Evolutionary conservation across 2,888 invertebrate genomes (phyloP).

Genomic region (Oscheius myriophilus): DNA sequence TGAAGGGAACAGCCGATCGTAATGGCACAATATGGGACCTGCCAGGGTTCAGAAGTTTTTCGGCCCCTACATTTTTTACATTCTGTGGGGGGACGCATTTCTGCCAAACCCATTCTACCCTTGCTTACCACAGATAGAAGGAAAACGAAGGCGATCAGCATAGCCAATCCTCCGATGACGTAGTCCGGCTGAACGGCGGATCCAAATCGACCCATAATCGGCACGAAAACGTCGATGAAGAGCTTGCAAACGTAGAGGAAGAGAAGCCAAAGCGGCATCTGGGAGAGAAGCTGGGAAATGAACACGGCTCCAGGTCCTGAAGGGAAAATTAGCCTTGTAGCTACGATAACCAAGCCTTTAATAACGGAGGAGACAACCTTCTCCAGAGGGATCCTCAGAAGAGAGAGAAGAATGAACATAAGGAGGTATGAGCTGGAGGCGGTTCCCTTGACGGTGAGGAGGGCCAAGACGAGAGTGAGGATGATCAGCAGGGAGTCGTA

Average conservation of each 20-base stretch:
- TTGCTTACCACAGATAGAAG: slow-evolving; percentile 71
- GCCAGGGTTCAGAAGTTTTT: too few species aligned
- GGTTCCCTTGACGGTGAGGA: slow-evolving; percentile 34
- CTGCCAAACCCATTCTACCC: too few species aligned
- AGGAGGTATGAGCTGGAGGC: background rate
- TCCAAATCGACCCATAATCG: slow-evolving; percentile 78
- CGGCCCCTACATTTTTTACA: too few species aligned
- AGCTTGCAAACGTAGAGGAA: slow-evolving; percentile 73
- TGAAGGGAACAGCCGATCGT: too few species aligned
- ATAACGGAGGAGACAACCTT: too few species aligned
- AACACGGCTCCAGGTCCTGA: slow-evolving; percentile 3
- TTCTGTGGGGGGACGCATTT: too few species aligned
- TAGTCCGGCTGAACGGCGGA: slow-evolving; percentile 77
- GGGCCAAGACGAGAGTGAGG: slow-evolving; percentile 42
- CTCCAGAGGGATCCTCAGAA: too few species aligned
- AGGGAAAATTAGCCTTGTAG: background rate
- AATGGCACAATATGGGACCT: too few species aligned
- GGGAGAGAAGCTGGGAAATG: slow-evolving; percentile 8
- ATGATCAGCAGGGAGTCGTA: slow-evolving; percentile 71
- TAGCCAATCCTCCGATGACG: slow-evolving; percentile 75
- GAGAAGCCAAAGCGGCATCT: slow-evolving; percentile 1
- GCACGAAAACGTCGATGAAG: slow-evolving; percentile 81
- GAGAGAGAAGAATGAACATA: too few species aligned
- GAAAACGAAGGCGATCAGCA: slow-evolving; percentile 69
- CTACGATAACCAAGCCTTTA: too few species aligned